These are phyloP conservation scores for Sogatella furcifera DNA, from an alignment of 1,140 invertebrate species.

Conservation along the genomic window DNA sequence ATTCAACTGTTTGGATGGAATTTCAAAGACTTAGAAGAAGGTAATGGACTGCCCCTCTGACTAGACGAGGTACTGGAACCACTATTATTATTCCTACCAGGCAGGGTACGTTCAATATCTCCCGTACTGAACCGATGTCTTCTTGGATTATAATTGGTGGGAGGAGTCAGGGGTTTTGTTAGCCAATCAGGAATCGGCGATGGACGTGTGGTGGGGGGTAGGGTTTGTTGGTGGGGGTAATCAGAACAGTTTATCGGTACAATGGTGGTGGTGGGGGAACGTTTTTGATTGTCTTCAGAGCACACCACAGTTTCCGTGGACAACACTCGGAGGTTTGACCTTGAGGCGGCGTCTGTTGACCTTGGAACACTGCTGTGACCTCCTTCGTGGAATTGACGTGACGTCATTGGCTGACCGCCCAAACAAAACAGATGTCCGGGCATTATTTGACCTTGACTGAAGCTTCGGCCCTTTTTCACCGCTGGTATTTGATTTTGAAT, in stretches of 20 bases:
- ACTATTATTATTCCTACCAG: too few relatives aligned
- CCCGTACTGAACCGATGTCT: slow-evolving; percentile 17
- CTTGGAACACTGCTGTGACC: too few relatives aligned
- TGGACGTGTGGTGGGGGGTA: neutral
- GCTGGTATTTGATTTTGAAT: too few relatives aligned
- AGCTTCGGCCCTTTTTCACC: too few relatives aligned
- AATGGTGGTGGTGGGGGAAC: neutral
- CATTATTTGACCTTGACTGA: too few relatives aligned
- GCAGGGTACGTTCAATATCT: slow-evolving; percentile 12
- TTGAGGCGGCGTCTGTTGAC: too few relatives aligned
- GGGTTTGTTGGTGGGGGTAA: neutral
- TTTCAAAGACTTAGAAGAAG: slow-evolving; percentile 18
- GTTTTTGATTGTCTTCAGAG: neutral
- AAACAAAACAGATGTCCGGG: too few relatives aligned
- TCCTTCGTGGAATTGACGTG: too few relatives aligned
- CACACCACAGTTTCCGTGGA: neutral
- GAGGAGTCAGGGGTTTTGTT: slow-evolving; percentile 14
- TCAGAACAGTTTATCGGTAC: neutral
- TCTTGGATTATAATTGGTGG: slow-evolving; percentile 9
- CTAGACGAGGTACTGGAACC: neutral
- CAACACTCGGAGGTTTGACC: too few relatives aligned
- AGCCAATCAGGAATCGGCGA: slow-evolving; percentile 12
- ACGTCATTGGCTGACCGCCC: too few relatives aligned
- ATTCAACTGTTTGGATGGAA: slow-evolving; percentile 18
- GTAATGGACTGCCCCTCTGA: slow-evolving; percentile 5